Evolutionary conservation across 2,797 vertebrate species (phyloP), one percentile per base, ranked within the genome.

Genomic region (Semotilus atromaculatus): DNA sequence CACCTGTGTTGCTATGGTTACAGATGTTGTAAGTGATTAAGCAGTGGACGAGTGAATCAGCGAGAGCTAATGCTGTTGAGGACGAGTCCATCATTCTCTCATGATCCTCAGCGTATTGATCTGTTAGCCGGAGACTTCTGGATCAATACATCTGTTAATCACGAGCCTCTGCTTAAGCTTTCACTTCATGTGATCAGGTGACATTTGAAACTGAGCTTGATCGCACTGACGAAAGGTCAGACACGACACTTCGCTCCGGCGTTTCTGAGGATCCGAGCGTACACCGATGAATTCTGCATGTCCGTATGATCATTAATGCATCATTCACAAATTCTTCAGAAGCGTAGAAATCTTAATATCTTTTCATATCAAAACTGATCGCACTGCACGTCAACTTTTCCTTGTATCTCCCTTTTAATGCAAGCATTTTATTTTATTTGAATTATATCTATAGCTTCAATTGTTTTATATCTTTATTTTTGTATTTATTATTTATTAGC

Each of bases 91-190:
- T 73, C 43, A 51, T 45, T 73, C 13, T 51, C 8, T 51, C 40
- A 31, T 55, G 21, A 55, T 73, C 26, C 45, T 21, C 40, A 3
- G 26, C 43, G 13, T 16, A 73, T 73, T 2, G 45, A 51, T 51
- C 45, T 4, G 23, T 7, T 3, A n/a, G 55, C 23, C 60, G 5
- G n/a, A 58, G 55, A 62, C 5, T 62, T 73, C n/a, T 48, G n/a
- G 43, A 73, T 73, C 71, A 31, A 73, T 73, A 48, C 11, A 11
- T 73, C 9, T 51, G 45, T 73, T 73, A 73, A 73, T 73, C 71
- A 73, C 26, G 7, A n/a, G 4, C 14, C 68, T 71, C 68, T 43
- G 68, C 19, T 26, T 34, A 43, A 43, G 36, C 21, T 43, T 45
- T 43, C 26, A 71, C 43, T 71, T n/a, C 7, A 29, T 18, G 23